Evolutionary conservation across 2,113 vertebrate species (phyloP).

Genomic region (Romanogobio albipinnatus): DNA sequence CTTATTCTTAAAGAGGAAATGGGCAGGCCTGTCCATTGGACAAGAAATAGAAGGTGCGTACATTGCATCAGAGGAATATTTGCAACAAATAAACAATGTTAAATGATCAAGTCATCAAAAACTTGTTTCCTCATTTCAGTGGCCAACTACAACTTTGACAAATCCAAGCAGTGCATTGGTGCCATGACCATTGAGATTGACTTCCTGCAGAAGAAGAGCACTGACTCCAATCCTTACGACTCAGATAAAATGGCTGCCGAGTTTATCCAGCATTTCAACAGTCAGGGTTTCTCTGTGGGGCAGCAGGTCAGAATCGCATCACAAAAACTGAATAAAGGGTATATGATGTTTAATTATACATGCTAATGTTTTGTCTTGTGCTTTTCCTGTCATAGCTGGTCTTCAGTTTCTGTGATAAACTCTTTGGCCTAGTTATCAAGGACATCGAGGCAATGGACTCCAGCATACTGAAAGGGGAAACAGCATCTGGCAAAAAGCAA

Average conservation of each 20-base stretch:
- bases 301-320: constrained; percentile 82
- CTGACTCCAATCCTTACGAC: constrained; percentile 93
- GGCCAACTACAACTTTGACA: constrained; percentile 90
- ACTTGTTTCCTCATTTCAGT: constrained; percentile 70
- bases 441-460: constrained; percentile 97
- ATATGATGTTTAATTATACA: background rate
- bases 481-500: constrained; percentile 85
- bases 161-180: constrained; percentile 94
- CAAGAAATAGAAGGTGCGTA: constrained; percentile 91
- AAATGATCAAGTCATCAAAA: background rate
- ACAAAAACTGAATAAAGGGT: background rate
- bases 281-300: constrained; percentile 88
- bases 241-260: constrained; percentile 97
- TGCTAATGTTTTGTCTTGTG: background rate
- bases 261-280: constrained; percentile 98
- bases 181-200: constrained; percentile 97
- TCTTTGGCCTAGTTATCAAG: constrained; percentile 93
- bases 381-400: constrained; percentile 82
- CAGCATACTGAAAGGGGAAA: constrained; percentile 92
- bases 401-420: constrained; percentile 95
- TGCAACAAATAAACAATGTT: background rate
- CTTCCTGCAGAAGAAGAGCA: constrained; percentile 96
- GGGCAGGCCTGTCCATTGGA: constrained; percentile 96
- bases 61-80: background rate
- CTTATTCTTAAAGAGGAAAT: constrained; percentile 85